A percentile compares a stretch with the other conserved stretches of the same genome.
These are phyloP conservation scores for Watsonalla binaria DNA, from an alignment of 2,888 invertebrate species.

Conservation along the genomic window DNA sequence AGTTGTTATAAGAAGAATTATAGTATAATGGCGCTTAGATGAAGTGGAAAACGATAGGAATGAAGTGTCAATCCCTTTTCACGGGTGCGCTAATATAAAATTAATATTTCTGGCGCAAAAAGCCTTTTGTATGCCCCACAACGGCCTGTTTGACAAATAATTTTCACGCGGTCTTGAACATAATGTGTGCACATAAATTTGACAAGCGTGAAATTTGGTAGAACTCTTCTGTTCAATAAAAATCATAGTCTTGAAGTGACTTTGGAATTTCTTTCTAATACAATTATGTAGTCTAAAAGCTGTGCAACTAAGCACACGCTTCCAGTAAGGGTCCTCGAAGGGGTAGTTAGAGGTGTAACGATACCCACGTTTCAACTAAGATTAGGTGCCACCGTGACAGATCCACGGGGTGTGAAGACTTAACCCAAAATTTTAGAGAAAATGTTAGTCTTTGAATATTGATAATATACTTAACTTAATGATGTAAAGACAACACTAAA, in stretches of 20 bases:
- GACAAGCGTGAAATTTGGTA: constrained; percentile 40
- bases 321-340: too few species aligned
- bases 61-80: constrained; percentile 72
- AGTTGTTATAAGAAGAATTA: constrained; percentile 32
- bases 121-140: constrained; percentile 12
- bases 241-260: neutral
- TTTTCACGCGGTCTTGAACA: constrained; percentile 40
- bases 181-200: constrained; percentile 22
- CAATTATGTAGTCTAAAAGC: too few species aligned
- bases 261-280: neutral
- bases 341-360: too few species aligned
- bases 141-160: constrained; percentile 40
- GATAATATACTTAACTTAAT: too few species aligned
- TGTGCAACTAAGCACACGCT: neutral
- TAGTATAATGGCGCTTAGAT: constrained; percentile 60
- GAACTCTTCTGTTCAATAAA: neutral
- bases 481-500: too few species aligned
- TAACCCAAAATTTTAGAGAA: too few species aligned
- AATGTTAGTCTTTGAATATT: too few species aligned
- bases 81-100: constrained; percentile 67
- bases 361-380: too few species aligned
- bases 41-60: constrained; percentile 73
- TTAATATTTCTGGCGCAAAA: constrained; percentile 61
- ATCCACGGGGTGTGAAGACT: too few species aligned
- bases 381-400: too few species aligned